Conservation (phyloP, 2,797 vertebrate genomes). For the Arnoldichthys spilopterus region DNA sequence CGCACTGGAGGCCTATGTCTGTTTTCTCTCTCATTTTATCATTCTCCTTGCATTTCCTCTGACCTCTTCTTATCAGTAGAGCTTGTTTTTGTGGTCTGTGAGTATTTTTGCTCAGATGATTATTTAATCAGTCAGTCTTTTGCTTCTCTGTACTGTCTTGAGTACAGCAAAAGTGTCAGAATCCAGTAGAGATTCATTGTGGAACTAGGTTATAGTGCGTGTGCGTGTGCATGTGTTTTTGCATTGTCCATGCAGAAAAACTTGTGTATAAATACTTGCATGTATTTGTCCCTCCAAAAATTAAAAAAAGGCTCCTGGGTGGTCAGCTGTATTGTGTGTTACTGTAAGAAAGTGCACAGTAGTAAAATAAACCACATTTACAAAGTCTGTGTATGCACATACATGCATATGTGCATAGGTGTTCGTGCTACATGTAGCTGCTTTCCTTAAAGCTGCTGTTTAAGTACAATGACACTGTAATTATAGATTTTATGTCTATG, state of each 20-base stretch:
- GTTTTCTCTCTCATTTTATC: neutral
- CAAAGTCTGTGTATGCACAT: too few relatives aligned
- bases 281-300: too few relatives aligned
- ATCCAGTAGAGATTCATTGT: neutral
- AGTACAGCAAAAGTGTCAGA: neutral
- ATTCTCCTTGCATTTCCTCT: slow-evolving; percentile 1
- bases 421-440: neutral
- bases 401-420: neutral
- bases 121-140: neutral
- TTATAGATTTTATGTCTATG: neutral
- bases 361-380: too few relatives aligned
- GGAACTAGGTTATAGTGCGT: neutral
- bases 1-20: neutral
- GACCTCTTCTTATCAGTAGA: slow-evolving; percentile 1
- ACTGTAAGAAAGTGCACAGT: too few relatives aligned
- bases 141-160: neutral
- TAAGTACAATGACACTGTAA: neutral
- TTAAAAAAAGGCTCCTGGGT: too few relatives aligned
- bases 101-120: slow-evolving; percentile 7
- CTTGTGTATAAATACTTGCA: too few relatives aligned
- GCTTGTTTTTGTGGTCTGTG: neutral
- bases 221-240: too few relatives aligned
- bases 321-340: too few relatives aligned
- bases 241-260: too few relatives aligned
- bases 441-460: neutral